A percentile compares a stretch with the other conserved stretches of the same genome.
phyloP scores from a whole-genome alignment of 2,888 invertebrate genomes.

The Lycia hirtaria region DNA sequence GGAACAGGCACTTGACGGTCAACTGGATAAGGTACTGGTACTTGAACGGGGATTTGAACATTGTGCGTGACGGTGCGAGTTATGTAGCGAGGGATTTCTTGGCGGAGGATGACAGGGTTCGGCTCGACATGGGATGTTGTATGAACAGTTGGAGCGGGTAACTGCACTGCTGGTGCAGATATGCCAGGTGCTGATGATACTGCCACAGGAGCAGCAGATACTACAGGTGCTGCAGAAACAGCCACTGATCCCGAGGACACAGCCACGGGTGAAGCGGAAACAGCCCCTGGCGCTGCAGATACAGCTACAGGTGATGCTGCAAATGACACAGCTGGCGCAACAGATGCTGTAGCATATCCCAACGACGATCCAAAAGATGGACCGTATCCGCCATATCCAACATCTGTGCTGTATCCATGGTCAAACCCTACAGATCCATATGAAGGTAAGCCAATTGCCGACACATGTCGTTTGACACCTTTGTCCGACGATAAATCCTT shows the following conservation, averaged over 20 bases:
- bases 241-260: constrained; percentile 44
- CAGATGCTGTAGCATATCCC: constrained; percentile 14
- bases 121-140: constrained; percentile 73
- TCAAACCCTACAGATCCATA: constrained; percentile 10
- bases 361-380: constrained; percentile 7
- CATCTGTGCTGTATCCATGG: constrained; percentile 4
- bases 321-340: not conserved
- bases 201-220: constrained; percentile 41
- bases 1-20: constrained; percentile 79
- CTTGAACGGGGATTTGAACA: constrained; percentile 77
- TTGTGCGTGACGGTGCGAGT: constrained; percentile 77
- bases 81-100: constrained; percentile 76
- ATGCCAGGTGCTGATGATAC: constrained; percentile 44
- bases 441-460: constrained; percentile 20
- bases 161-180: constrained; percentile 47
- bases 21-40: constrained; percentile 80
- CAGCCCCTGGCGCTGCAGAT: constrained; percentile 37
- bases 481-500: constrained; percentile 67
- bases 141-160: constrained; percentile 60
- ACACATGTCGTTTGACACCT: constrained; percentile 69
- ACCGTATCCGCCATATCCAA: not conserved
- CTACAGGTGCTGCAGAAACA: constrained; percentile 35
- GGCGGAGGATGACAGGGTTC: constrained; percentile 75
- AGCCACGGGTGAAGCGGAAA: constrained; percentile 41
- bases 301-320: constrained; percentile 29